Evolutionary conservation across 2,888 invertebrate genomes (phyloP).

Genomic region (Phytoseiulus persimilis): DNA sequence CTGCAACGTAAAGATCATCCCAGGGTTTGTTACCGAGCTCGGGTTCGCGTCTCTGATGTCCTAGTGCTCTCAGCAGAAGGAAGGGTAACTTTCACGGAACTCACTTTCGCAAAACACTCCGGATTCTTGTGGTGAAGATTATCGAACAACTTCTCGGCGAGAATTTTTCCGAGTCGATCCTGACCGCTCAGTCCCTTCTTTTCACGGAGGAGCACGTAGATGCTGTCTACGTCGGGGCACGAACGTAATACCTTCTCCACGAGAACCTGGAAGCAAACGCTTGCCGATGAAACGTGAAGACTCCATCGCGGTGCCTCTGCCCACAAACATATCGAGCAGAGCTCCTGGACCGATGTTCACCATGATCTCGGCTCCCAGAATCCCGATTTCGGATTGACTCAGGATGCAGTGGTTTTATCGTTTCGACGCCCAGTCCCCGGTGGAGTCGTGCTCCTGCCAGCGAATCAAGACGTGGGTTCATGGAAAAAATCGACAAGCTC

Average conservation of each 20-base stretch:
- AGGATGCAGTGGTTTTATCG: too few species aligned
- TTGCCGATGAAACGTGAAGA: too few species aligned
- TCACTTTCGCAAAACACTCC: slow-evolving; percentile 45
- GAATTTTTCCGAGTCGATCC: slow-evolving; percentile 22
- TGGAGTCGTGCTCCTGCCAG: too few species aligned
- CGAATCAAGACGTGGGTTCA: too few species aligned
- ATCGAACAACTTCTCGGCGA: neutral
- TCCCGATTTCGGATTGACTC: neutral
- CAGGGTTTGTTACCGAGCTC: too few species aligned
- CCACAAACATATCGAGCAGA: too few species aligned
- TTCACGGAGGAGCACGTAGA: slow-evolving; percentile 74
- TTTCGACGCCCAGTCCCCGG: too few species aligned
- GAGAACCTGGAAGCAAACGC: slow-evolving; percentile 54
- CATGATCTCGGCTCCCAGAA: neutral
- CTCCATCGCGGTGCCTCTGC: neutral
- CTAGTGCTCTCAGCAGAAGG: slow-evolving; percentile 50
- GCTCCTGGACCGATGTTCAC: too few species aligned
- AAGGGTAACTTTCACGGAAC: neutral
- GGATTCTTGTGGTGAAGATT: neutral
- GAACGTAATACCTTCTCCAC: slow-evolving; percentile 77
- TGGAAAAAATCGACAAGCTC: too few species aligned
- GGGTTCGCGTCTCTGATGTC: too few species aligned
- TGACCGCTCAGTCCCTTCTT: slow-evolving; percentile 53
- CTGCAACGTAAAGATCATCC: slow-evolving; percentile 56
- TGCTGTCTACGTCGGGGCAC: slow-evolving; percentile 61